Evolutionary conservation across 2,113 vertebrate genomes (phyloP).

Genomic region (Corydoras sp.): DNA sequence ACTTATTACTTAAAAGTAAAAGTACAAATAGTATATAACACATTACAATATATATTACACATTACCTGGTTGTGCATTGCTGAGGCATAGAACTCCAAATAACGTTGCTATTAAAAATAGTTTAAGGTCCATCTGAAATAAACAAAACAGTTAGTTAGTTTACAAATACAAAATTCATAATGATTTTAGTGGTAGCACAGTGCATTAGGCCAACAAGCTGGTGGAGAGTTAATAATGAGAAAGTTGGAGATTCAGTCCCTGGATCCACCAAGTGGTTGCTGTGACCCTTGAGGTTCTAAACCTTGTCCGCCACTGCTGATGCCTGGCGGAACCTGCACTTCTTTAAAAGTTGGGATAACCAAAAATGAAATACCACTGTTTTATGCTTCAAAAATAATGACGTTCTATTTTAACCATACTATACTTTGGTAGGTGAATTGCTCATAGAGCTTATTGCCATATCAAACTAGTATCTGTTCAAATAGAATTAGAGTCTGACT

Average conservation of each 20-base stretch:
- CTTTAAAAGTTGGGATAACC: too few relatives aligned
- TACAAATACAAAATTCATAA: neutral
- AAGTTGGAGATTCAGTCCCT: too few relatives aligned
- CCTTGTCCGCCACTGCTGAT: too few relatives aligned
- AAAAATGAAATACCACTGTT: neutral
- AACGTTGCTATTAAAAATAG: constrained; percentile 56
- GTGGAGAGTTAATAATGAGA: too few relatives aligned
- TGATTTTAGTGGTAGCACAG: too few relatives aligned
- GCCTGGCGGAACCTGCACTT: too few relatives aligned
- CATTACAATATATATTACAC: neutral
- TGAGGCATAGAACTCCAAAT: constrained; percentile 53
- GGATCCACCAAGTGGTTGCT: too few relatives aligned
- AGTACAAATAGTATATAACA: neutral
- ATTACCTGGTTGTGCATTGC: constrained; percentile 64
- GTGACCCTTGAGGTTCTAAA: too few relatives aligned
- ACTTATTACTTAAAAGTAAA: neutral
- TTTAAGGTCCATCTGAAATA: constrained; percentile 70
- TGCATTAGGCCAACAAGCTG: too few relatives aligned
- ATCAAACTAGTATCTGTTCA: neutral
- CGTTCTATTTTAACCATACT: too few relatives aligned
- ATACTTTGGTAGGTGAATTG: too few relatives aligned
- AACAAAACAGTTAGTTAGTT: neutral
- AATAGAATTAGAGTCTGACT: constrained; percentile 3
- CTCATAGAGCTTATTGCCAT: too few relatives aligned
- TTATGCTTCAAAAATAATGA: neutral